These are phyloP conservation scores for Neogobius melanostomus DNA, from an alignment of 2,113 vertebrate genomes.

Conservation along the genomic window DNA sequence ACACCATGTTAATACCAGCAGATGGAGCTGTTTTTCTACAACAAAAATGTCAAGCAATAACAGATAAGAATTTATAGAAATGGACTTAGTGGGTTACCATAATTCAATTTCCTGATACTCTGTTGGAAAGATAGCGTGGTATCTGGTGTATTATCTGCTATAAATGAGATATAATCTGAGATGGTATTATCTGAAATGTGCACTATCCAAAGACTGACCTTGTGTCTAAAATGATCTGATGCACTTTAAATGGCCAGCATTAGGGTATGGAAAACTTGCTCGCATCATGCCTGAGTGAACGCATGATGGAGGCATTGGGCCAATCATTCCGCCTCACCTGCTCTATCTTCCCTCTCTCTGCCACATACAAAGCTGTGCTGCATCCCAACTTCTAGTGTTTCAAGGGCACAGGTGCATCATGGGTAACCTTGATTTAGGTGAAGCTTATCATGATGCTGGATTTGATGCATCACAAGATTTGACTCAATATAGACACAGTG, in stretches of 20 bases:
- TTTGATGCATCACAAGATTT: constrained; percentile 12
- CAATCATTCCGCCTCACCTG: neutral
- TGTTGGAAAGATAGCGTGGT: neutral
- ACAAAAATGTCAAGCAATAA: constrained; percentile 4
- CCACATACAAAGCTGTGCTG: neutral
- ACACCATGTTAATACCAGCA: constrained; percentile 36
- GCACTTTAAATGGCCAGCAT: constrained; percentile 1
- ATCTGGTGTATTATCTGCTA: neutral
- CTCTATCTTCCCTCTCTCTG: constrained; percentile 10
- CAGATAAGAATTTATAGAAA: constrained; percentile 3
- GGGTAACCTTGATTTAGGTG: constrained; percentile 22
- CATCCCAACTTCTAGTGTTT: constrained; percentile 2
- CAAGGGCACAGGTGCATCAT: constrained; percentile 6
- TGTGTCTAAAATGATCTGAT: constrained; percentile 14
- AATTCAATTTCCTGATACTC: constrained; percentile 1
- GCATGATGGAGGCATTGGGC: constrained; percentile 2
- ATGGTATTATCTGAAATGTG: constrained; percentile 1
- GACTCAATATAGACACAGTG: constrained; percentile 11
- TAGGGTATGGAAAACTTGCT: constrained; percentile 7
- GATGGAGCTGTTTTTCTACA: constrained; percentile 55
- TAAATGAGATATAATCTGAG: neutral
- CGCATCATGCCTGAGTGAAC: constrained; percentile 8
- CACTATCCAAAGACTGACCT: neutral
- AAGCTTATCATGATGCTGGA: constrained; percentile 14
- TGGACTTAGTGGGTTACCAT: constrained; percentile 1